Base-by-base conservation (phyloP, 2,888 invertebrate species). In the Tillus elongatus region DNA sequence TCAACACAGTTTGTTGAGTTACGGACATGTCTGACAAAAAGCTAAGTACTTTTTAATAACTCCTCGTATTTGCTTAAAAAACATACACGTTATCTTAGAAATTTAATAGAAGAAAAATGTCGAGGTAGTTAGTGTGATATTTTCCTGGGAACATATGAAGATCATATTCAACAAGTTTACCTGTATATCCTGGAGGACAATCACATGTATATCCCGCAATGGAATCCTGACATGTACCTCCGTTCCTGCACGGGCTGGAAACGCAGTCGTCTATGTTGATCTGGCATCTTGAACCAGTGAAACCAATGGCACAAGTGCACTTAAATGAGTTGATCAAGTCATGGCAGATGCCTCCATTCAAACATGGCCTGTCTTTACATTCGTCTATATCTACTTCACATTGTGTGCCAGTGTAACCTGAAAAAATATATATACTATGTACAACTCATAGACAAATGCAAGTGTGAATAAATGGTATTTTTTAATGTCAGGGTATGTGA, bases 301-400 rank as follows among this genome's bases (percentile, higher is more conserved):
- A 92, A 3, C 91, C 91, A 46, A 81, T 74, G 6, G 88, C 82
- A 62, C 92, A 93, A 2, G 79, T 78, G 63, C 93, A 93, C 45
- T 81, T 79, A 64, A 88, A 92, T 0, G 83, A 81, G 60, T 89
- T 90, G 61, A 90, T 85, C 65, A 84, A 74, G 61, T 92, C 91
- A 49, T 81, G 80, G 63, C 92, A 92, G 31, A 78, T 75, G 14
- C 90, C 91, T 10, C 83, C 83, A 61, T 91, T 90, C 40, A 87
- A 64, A 53, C 93, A 93, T 0, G 92, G 91, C 57, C 79, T 82
- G 49, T 82, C 77, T 13, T 80, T 81, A 63, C 92, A 92, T 58
- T 92, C 91, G 64, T 92, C 86, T 37, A 91, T 85, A 62, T 92
- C 88, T 49, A 85, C 82, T 62, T 91, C 88, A 64, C 90, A 90